Percentiles rank a stretch among this genome's conserved stretches.
These are phyloP conservation scores for Sycophila texana DNA, from an alignment of 2,888 invertebrate genomes.

Conservation along the genomic window DNA sequence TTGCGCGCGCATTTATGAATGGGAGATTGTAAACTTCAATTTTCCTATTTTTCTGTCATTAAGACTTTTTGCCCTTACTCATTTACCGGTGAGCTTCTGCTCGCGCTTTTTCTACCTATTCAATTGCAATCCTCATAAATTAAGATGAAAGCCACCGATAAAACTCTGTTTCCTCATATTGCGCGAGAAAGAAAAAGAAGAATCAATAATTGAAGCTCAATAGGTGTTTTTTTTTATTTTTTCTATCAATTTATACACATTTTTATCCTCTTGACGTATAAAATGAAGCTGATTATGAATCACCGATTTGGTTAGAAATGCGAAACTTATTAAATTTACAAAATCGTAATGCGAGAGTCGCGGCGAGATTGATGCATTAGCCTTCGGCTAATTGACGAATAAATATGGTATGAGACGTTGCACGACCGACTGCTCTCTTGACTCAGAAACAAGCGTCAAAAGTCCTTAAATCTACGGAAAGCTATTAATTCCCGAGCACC, in stretches of 20 bases:
- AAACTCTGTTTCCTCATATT: background rate
- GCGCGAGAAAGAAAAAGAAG: conserved; percentile 1
- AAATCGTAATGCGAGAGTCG: conserved; percentile 11
- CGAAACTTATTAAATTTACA: conserved; percentile 23
- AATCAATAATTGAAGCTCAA: conserved; percentile 3
- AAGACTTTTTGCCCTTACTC: background rate
- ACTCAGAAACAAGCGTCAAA: no score
- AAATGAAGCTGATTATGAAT: conserved; percentile 25
- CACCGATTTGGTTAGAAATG: conserved; percentile 18
- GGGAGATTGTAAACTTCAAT: conserved; percentile 11
- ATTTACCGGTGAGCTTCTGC: background rate
- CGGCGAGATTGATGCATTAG: background rate
- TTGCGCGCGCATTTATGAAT: background rate
- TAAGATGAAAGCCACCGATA: background rate
- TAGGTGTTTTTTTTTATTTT: background rate
- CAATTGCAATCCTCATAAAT: conserved; percentile 5
- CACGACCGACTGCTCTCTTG: no score
- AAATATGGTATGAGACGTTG: background rate
- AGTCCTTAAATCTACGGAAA: no score
- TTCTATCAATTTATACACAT: background rate
- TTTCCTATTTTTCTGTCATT: background rate
- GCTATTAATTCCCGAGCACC: no score
- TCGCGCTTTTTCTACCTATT: background rate
- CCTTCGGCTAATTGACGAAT: conserved; percentile 3
- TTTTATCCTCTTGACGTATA: background rate